These are phyloP conservation scores for Hassar affinis DNA, from an alignment of 2,113 vertebrate species.

Conservation along the genomic window DNA sequence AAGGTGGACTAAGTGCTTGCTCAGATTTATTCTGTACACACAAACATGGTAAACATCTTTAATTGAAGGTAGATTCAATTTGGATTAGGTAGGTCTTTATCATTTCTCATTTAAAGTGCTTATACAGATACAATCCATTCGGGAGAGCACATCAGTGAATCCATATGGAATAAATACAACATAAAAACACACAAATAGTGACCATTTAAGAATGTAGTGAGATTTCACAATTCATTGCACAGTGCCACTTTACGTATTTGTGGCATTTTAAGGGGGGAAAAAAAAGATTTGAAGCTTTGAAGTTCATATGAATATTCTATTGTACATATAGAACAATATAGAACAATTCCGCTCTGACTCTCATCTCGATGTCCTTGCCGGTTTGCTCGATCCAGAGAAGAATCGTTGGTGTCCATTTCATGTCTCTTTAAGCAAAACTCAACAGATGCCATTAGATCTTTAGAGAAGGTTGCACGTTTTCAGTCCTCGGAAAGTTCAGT, in stretches of 20 bases:
- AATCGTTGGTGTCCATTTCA: not conserved
- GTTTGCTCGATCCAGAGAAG: not conserved
- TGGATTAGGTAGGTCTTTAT: slow-evolving; percentile 55
- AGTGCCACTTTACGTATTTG: slow-evolving; percentile 78
- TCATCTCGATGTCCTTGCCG: slow-evolving; percentile 13
- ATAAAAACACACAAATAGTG: slow-evolving; percentile 67
- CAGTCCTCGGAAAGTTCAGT: slow-evolving; percentile 32
- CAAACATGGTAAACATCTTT: slow-evolving; percentile 30
- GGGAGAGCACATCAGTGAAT: slow-evolving; percentile 46
- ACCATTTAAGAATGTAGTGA: slow-evolving; percentile 73
- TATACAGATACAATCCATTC: slow-evolving; percentile 62
- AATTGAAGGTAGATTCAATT: slow-evolving; percentile 56
- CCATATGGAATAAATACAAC: slow-evolving; percentile 39
- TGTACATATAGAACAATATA: slow-evolving; percentile 42
- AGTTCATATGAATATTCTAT: slow-evolving; percentile 44
- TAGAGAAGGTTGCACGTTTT: slow-evolving; percentile 17
- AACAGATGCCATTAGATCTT: slow-evolving; percentile 12
- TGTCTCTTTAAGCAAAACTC: slow-evolving; percentile 18
- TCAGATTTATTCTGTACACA: slow-evolving; percentile 37
- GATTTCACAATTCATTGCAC: slow-evolving; percentile 89
- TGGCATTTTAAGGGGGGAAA: slow-evolving; percentile 65
- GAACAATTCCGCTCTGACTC: slow-evolving; percentile 28
- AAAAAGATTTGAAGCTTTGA: slow-evolving; percentile 60
- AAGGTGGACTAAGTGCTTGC: slow-evolving; percentile 46
- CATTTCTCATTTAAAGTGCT: slow-evolving; percentile 76